phyloP scores from a whole-genome alignment of 2,113 vertebrate species.

The Protobothrops mucrosquamatus region DNA sequence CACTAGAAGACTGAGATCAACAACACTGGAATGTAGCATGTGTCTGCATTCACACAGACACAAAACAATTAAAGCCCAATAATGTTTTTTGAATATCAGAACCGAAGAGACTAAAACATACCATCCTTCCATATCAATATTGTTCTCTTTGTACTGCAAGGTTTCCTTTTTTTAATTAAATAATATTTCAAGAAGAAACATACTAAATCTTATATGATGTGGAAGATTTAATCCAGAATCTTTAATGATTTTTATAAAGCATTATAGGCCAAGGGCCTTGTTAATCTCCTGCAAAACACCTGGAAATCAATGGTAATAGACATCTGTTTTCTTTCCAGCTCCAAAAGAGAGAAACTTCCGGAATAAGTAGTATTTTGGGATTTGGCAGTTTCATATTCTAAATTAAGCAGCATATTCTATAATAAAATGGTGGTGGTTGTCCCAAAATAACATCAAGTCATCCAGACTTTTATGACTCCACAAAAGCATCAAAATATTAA shows the following conservation, averaged over 20 bases:
- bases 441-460: not conserved
- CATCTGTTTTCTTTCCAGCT: not conserved
- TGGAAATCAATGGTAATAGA: not conserved
- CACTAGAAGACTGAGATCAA: not conserved
- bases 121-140: not conserved
- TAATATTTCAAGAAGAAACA: not conserved
- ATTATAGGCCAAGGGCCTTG: not conserved
- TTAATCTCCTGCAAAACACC: not conserved
- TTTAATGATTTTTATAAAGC: not conserved
- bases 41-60: not conserved
- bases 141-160: not conserved
- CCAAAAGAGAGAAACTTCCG: not conserved
- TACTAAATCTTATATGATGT: not conserved
- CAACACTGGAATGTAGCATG: not conserved
- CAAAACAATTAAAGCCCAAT: not conserved
- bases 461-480: not conserved
- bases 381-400: conserved; percentile 7
- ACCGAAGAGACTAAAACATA: not conserved
- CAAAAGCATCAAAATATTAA: too few relatives aligned
- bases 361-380: conserved; percentile 20
- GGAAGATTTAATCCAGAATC: not conserved
- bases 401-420: too few relatives aligned
- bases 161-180: not conserved
- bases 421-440: not conserved
- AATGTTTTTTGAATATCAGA: not conserved